phyloP scores from a whole-genome alignment of 2,797 vertebrate genomes.

The Typhlichthys subterraneus region DNA sequence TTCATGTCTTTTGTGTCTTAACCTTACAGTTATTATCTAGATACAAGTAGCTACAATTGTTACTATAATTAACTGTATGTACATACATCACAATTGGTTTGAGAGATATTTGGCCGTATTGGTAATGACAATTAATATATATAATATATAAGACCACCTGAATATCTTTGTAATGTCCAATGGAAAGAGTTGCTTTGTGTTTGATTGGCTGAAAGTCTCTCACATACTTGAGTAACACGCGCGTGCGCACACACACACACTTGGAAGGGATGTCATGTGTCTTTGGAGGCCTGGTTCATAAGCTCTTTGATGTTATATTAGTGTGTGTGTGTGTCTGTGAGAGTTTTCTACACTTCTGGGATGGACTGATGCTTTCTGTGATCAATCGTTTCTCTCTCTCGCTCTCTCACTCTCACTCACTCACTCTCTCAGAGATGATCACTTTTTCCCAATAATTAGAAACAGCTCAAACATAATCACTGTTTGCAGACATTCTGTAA shows the following conservation, averaged over 20 bases:
- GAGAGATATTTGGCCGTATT: too few relatives aligned
- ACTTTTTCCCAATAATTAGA: not conserved
- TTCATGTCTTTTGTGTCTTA: too few relatives aligned
- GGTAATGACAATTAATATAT: too few relatives aligned
- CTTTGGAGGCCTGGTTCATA: constrained; percentile 18
- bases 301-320: constrained; percentile 29
- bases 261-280: constrained; percentile 8
- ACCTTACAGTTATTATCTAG: too few relatives aligned
- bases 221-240: constrained; percentile 4
- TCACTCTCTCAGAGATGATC: too few relatives aligned
- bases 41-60: too few relatives aligned
- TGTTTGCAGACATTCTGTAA: not conserved
- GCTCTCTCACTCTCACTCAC: too few relatives aligned
- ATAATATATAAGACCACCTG: too few relatives aligned
- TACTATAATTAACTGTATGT: too few relatives aligned
- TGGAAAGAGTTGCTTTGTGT: too few relatives aligned
- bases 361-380: constrained; percentile 1
- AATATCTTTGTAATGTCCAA: too few relatives aligned
- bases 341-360: constrained; percentile 6
- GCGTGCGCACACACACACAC: constrained; percentile 3
- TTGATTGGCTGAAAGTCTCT: constrained; percentile 20
- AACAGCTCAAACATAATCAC: constrained; percentile 1
- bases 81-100: too few relatives aligned
- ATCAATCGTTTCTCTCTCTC: not conserved
- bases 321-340: not conserved